A percentile compares a stretch with the other conserved stretches of the same genome.
phyloP scores from a whole-genome alignment of 1,140 invertebrate species.

The Brachionus paranguensis region DNA sequence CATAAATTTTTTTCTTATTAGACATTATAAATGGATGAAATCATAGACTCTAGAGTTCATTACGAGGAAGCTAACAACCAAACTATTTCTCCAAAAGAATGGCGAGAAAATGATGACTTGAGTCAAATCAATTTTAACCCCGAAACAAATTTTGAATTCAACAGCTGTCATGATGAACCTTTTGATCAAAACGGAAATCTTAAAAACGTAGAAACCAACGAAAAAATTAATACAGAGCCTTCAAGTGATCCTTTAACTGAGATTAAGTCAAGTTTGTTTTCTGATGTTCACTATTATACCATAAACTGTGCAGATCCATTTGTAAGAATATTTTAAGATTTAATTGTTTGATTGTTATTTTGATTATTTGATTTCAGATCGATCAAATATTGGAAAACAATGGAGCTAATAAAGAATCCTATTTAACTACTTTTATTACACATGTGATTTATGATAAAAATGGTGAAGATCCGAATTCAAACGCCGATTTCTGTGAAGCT shows the following conservation, averaged over 20 bases:
- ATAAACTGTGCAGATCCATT: neutral
- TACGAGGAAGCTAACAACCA: neutral
- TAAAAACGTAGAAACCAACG: neutral
- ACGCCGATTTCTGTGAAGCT: constrained; percentile 1
- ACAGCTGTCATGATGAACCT: neutral
- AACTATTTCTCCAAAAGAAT: neutral
- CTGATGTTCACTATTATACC: neutral
- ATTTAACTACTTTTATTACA: constrained; percentile 17
- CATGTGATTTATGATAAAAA: constrained; percentile 26
- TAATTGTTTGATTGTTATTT: neutral
- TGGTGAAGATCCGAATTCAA: constrained; percentile 16
- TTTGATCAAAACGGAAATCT: neutral
- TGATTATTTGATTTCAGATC: neutral
- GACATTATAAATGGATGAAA: neutral
- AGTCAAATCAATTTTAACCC: neutral
- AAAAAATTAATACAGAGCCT: neutral
- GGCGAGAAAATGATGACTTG: neutral
- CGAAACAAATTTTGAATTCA: neutral
- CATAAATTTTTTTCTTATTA: neutral
- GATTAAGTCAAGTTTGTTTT: neutral
- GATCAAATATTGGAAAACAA: neutral
- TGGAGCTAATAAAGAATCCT: constrained; percentile 19
- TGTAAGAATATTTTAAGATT: neutral
- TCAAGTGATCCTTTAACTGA: neutral
- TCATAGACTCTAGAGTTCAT: neutral